Evolutionary conservation across 37 sponge, comb jelly and placozoan species (phyloP).

Genomic region (Agelas oroides): DNA sequence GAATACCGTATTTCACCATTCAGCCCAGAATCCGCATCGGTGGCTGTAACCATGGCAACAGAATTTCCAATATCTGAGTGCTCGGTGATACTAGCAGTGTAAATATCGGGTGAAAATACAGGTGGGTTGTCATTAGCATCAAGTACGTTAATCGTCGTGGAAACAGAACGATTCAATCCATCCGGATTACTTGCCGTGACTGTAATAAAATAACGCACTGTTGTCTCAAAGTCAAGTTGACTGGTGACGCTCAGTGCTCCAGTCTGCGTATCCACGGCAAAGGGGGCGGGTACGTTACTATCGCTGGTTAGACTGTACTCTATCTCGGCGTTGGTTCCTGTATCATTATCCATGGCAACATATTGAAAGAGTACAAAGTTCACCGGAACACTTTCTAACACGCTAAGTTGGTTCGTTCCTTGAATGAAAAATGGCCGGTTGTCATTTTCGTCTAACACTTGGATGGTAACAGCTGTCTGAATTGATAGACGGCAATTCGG

Average conservation of each 20-base stretch:
- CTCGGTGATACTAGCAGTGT: conserved; percentile 32
- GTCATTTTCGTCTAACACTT: conserved; percentile 71
- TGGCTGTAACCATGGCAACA: conserved; percentile 42
- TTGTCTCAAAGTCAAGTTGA: conserved; percentile 41
- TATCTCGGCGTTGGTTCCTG: conserved; percentile 65
- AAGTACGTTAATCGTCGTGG: background rate
- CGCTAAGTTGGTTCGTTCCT: conserved; percentile 1
- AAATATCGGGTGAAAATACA: conserved; percentile 6
- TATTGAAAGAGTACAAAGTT: conserved; percentile 10
- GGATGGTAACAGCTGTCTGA: conserved; percentile 7
- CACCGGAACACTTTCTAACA: conserved; percentile 30
- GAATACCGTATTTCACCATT: conserved; percentile 53
- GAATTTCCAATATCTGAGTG: background rate
- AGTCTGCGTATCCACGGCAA: background rate
- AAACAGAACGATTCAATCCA: background rate
- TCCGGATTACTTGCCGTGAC: conserved; percentile 59
- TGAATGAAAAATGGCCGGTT: conserved; percentile 56
- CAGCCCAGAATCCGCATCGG: conserved; percentile 61
- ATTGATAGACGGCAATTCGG: conserved; percentile 36
- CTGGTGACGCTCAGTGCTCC: conserved; percentile 27
- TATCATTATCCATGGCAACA: conserved; percentile 68
- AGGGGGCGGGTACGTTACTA: conserved; percentile 2
- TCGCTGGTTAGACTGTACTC: conserved; percentile 40
- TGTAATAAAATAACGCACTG: conserved; percentile 14
- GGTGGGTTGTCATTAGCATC: conserved; percentile 79